Base-by-base conservation (phyloP, 2,113 vertebrate species). In the Etia nguti region DNA sequence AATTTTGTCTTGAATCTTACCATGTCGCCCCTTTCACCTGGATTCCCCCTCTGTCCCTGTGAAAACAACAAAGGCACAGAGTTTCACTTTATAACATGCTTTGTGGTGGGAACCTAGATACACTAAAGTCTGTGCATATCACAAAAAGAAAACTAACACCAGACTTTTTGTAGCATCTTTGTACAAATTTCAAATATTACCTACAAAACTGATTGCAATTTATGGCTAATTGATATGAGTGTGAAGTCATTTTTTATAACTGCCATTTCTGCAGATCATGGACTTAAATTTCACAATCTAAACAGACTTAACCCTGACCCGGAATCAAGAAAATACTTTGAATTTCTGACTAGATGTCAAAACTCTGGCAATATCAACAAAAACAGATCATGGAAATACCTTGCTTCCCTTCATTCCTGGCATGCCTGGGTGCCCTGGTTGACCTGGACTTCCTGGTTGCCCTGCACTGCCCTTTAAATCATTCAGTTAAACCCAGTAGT, bases 351-450 rank as follows among this genome's bases (percentile, higher is more conserved):
- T 36, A 36, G 3, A 48, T 77, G 73, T 77, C 26, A 77, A 34
- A 77, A 8, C 36, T 18, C 22, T 31, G 26, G 4, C 15, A 34
- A 10, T 52, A 46, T 54, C 22, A 34, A 34, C 20, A 54, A 41
- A 52, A 34, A 24, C 26, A 60, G 6, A 57, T 26, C 15, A 29
- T 20, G n/a, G 22, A 54, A 79, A 46, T 94, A 98, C 98, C 97
- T 97, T 98, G 93, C 92, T 93, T 88, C 98, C 98, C 73, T 95
- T 94, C 52, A 94, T 91, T 86, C 98, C 98, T 82, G 97, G 97
- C 88, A 98, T 95, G 55, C 98, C 98, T 29, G 97, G 95, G 88
- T 98, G 97, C 86, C 98, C 98, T 52, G 97, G 97, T 86, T 98
- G 96, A 80, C 98, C 98, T 75, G 95, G 90, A 41, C 57, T 54